Evolutionary conservation across 2,888 invertebrate genomes (phyloP), one percentile per base, ranked within the genome.

Genomic region (Serripes groenlandicus): DNA sequence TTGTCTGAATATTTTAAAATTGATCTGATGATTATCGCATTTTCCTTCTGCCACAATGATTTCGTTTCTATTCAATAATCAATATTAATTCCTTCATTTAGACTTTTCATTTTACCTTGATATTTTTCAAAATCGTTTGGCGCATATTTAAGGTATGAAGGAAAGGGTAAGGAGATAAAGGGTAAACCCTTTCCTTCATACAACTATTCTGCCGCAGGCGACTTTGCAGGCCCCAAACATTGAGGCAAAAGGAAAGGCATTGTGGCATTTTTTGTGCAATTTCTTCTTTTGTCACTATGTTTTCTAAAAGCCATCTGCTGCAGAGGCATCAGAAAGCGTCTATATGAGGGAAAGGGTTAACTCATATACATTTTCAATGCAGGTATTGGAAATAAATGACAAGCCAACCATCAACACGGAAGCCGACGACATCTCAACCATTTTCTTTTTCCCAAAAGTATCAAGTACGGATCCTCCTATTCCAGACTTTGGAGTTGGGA

Each of bases 401-500:
- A 7, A 42, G 26, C 66, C 66, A 42, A n/a, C 23, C 11, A 30
- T 3, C 34, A n/a, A 0, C n/a, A 4, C 7, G 9, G 66, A 66
- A 15, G 23, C 21, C 9, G 66, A 37, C 18, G 42, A 26, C 15
- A 42, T 26, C 9, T 5, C 28, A 2, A 66, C 26, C 11, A 26
- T 26, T 28, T 66, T 66, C 18, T 66, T 42, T 23, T 66, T 26
- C 66, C 66, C 66, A 28, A 23, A 42, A 66, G 35, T 66, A 28
- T 42, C 66, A 2, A 32, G 23, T n/a, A 15, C 66, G 3, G 11
- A 23, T 35, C 7, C 66, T n/a, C 7, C 66, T n/a, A 42, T 7
- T 15, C 37, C 15, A 23, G 66, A 66, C 18, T 66, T 66, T 30
- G 23, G 26, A 18, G 42, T 66, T 0, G 9, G 21, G 1, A 15